phyloP scores from a whole-genome alignment of 2,888 invertebrate genomes.

The Lobophora halterata region DNA sequence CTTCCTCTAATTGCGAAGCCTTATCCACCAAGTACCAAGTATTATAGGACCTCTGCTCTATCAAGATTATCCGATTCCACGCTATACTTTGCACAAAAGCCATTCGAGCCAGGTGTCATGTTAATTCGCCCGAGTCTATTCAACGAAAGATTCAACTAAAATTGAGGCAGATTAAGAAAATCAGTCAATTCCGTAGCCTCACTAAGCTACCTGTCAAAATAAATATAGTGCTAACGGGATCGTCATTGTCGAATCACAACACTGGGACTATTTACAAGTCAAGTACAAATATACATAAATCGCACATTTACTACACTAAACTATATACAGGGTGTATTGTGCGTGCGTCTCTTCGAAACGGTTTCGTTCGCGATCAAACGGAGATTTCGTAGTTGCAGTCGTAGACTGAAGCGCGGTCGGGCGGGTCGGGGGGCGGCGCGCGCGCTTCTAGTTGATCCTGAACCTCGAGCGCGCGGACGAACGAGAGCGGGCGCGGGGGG shows the following conservation, averaged over 20 bases:
- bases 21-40: too few relatives aligned
- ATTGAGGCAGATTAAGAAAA: conserved; percentile 55
- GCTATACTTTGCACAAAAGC: too few relatives aligned
- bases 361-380: conserved; percentile 82
- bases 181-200: conserved; percentile 61
- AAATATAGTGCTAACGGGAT: conserved; percentile 23
- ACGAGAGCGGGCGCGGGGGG: conserved; percentile 89
- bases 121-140: too few relatives aligned
- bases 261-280: conserved; percentile 68
- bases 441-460: conserved; percentile 93
- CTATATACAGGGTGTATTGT: conserved; percentile 23
- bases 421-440: conserved; percentile 76
- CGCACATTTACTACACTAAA: conserved; percentile 11
- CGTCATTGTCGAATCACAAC: conserved; percentile 66
- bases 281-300: conserved; percentile 69
- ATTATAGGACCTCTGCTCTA: too few relatives aligned
- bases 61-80: too few relatives aligned
- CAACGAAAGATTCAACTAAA: conserved; percentile 38
- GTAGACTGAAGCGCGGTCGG: conserved; percentile 94
- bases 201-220: conserved; percentile 18
- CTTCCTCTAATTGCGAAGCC: too few relatives aligned
- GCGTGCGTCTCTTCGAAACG: conserved; percentile 20
- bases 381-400: conserved; percentile 98
- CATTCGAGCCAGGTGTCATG: too few relatives aligned
- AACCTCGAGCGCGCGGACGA: conserved; percentile 94